Evolutionary conservation across 2,888 invertebrate genomes (phyloP), one percentile per base, ranked within the genome.

Genomic region (Cosmia trapezina): DNA sequence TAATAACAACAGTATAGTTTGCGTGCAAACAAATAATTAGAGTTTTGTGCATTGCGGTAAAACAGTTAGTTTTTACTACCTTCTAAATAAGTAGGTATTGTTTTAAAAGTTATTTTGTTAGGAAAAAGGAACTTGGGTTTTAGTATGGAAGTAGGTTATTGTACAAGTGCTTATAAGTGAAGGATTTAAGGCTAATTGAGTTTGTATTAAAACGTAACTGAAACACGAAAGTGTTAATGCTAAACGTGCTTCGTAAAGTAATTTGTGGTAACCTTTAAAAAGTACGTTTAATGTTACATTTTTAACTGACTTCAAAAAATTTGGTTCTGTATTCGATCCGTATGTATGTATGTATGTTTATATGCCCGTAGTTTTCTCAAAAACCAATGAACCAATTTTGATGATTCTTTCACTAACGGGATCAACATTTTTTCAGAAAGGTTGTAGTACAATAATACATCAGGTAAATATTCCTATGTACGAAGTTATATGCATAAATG

Each of bases 21-120:
- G 86, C 88, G 84, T 88, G 87, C 41, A 67, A 47, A 54, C 43
- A 43, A 14, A 65, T 71, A 78, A 83, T 87, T 86, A 88, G 43
- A 43, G 63, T 73, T 73, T 78, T 67, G 78, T 87, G 81, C 76
- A 85, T 41, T 87, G 87, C 86, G 84, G 76, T 61, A 83, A 74
- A 82, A 70, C 53, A 57, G 60, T 72, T 68, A 0, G 43, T 66
- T 69, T 61, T 72, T 59, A 75, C 63, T 67, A 59, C 73, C 33
- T 70, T 69, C 11, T 66, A 59, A 82, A 53, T 81, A 70, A 67
- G 49, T 33, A 33, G 3, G 2, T 64, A 61, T 53, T 47, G 28
- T 69, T 70, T 6, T 64, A 19, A 53, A 67, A 49, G 28, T 45
- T 41, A 33, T 61, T 45, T 71, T 49, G 41, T 60, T 66, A 54